Base-by-base conservation (phyloP, 2,888 invertebrate genomes). In the Ectropis crepuscularia region DNA sequence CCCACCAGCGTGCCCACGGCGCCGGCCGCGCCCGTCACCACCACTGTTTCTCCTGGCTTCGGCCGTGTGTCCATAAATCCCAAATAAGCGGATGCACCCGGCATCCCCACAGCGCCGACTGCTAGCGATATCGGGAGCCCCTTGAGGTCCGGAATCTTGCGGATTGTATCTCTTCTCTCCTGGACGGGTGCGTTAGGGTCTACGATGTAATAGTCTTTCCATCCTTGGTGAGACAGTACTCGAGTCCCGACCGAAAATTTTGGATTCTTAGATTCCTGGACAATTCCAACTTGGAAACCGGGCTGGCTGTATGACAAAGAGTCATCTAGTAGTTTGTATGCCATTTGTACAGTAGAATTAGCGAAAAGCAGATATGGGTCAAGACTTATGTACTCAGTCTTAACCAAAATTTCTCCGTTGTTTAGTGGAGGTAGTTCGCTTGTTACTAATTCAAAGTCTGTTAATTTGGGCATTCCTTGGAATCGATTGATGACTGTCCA, bases 11-110 rank as follows among this genome's bases (percentile, higher is more conserved):
- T 92, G 94, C 9, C 95, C 96, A 96, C 95, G 28, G 95, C 95
- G 16, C 96, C 96, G 4, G 95, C 95, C 10, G 95, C 96, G 0
- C 94, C 94, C 12, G 92, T 94, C 5, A 96, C 93, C 5, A 95
- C 93, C 0, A 96, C 92, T 0, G 94, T 94, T 7, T 59, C 58
- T 12, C 58, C 58, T 5, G 51, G 6, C 10, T 59, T 59, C 6
- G 51, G 58, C 2, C 76, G 37, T 6, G 38, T 12, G 41, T 75
- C 38, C n/a, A 41, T 12, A 5, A 51, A 45, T 0, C 45, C 58
- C 5, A 59, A 38, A n/a, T 59, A 59, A 10, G 58, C 58, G 2
- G 51, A 43, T 5, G 58, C 58, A 16, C 58, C 51, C 6, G 58
- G 50, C 46, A 50, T 59, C 6, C 58, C 58, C 6, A 59, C 16